Evolutionary conservation across 2,797 vertebrate genomes (phyloP).

Genomic region (Mus caroli): DNA sequence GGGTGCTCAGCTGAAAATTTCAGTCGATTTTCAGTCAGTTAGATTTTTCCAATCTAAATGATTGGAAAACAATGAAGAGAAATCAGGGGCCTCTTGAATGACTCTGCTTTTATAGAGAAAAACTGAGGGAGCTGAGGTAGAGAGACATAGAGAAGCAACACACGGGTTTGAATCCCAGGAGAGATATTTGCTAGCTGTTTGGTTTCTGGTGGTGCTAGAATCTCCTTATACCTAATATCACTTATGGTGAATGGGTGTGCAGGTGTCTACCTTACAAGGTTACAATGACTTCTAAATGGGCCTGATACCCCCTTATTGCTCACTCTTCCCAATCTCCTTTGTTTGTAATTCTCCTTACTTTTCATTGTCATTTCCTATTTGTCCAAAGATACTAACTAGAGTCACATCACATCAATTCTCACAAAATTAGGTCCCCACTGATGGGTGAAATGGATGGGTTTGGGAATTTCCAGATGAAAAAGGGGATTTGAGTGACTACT

Average conservation of each 20-base stretch:
- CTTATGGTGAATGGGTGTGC: background rate
- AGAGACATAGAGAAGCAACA: background rate
- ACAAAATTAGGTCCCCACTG: background rate
- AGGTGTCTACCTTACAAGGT: background rate
- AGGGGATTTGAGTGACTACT: background rate
- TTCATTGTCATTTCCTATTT: background rate
- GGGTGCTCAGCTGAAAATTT: background rate
- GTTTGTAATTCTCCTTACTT: background rate
- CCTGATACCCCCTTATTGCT: background rate
- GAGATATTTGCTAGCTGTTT: background rate
- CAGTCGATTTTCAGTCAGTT: background rate
- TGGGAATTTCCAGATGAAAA: background rate
- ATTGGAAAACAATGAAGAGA: constrained; percentile 18
- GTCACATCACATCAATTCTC: background rate
- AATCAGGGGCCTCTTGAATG: background rate
- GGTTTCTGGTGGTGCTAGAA: background rate
- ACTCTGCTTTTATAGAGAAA: constrained; percentile 20
- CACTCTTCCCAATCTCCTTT: background rate
- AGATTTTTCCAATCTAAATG: background rate
- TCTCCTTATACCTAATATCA: background rate
- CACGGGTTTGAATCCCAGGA: background rate
- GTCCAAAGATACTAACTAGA: background rate
- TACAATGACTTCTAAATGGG: background rate
- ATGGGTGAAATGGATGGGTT: background rate
- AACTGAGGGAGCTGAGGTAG: background rate